Evolutionary conservation across 2,797 vertebrate genomes (phyloP), one percentile per base, ranked within the genome.

Genomic region (Syngnathus rostellatus): DNA sequence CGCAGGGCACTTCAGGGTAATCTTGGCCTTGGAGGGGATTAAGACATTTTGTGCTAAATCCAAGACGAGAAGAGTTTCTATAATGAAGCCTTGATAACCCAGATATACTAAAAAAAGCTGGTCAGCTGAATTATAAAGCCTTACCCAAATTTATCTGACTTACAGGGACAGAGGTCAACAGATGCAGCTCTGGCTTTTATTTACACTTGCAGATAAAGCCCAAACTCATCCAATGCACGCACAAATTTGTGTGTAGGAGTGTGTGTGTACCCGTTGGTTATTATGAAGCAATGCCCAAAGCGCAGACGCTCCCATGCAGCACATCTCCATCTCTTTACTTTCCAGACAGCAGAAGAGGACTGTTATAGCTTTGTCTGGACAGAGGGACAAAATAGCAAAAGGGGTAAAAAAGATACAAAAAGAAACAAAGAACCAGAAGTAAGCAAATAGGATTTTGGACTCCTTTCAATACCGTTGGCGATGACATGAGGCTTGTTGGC

Each of bases 271-370:
- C 95, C 94, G 97, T 60, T 97, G 97, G 73, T 89, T 94, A 83
- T 96, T 98, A 84, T 97, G 90, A 70, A 93, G 88, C 72, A 99
- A 88, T 53, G 97, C 94, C 96, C 97, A 99, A 41, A 99, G 90
- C 0, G 94, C 92, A 63, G 95, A 94, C 0, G 95, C 94, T 74
- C 93, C 95, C 48, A 96, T 89, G 77, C 92, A 92, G 69, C 89
- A 90, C n/a, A 84, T 81, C 64, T 87, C 82, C 21, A 63, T 70
- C 61, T 84, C 93, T 71, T 90, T 88, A 77, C 88, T 94, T 81
- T 93, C 92, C 85, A 99, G 86, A 82, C 91, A 94, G 65, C 85
- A 73, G 43, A 92, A 83, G 1, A 99, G 75, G 41, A 92, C 81
- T 38, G 83, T 83, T 68, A 97, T 73, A 1, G 92, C 91, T 85